These are phyloP conservation scores for Ailurus styani DNA, from an alignment of 2,113 vertebrate species.

Conservation along the genomic window DNA sequence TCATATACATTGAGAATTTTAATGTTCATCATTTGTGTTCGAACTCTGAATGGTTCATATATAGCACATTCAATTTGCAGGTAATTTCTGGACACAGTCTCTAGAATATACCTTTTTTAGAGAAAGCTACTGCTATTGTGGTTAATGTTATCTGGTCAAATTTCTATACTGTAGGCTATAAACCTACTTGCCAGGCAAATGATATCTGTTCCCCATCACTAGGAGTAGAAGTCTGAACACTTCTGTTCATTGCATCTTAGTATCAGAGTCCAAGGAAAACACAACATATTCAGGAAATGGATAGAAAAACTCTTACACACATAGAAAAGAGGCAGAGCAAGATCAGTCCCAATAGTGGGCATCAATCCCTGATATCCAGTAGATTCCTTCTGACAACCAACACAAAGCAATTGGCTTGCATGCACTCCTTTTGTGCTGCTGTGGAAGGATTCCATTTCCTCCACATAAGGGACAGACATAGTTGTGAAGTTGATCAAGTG, in stretches of 20 bases:
- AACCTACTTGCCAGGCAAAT: not conserved
- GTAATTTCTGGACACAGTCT: not conserved
- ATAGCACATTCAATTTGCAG: not conserved
- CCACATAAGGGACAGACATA: not conserved
- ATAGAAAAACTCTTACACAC: not conserved
- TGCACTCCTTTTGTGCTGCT: not conserved
- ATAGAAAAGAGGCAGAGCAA: not conserved
- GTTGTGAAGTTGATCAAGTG: not conserved
- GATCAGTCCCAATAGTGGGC: not conserved
- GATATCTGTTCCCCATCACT: not conserved
- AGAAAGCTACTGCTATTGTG: not conserved
- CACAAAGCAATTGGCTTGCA: no score
- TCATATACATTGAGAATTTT: not conserved
- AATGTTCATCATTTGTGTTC: not conserved
- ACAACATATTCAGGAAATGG: not conserved
- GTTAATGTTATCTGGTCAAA: not conserved
- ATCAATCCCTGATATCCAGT: not conserved
- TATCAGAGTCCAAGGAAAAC: not conserved
- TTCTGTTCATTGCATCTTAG: not conserved
- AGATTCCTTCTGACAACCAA: not conserved
- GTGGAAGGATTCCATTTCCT: not conserved
- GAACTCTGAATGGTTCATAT: not conserved
- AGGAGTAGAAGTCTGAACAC: not conserved
- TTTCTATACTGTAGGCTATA: not conserved
- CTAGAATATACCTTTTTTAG: not conserved